Evolutionary conservation across 1,140 invertebrate species (phyloP), one percentile per base, ranked within the genome.

Genomic region (Sarcophaga bullata): DNA sequence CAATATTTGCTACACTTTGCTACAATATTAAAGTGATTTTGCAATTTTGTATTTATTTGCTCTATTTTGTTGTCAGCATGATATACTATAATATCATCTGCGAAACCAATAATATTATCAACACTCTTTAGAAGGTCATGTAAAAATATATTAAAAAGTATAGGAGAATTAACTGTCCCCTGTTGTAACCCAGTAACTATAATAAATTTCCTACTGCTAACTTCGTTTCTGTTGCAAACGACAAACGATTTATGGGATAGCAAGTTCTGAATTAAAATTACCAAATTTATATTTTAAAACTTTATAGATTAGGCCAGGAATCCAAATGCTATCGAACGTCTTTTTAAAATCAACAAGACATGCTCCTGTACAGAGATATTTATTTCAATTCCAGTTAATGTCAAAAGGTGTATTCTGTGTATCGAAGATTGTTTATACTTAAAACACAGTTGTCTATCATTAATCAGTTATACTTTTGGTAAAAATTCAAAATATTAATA

Each of bases 101-200:
- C 58, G 19, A 81, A 81, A 17, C 50, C 49, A 19, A 80, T 80
- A n/a, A 80, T 52, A 52, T 80, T 80, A 9, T 80, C 48, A 5
- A 80, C 52, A 13, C 47, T 49, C 15, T 49, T 7, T 19, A 80
- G 25, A 46, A 80, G 47, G 47, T 80, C 76, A 50, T 46, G 49
- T 52, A 80, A 47, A n/a, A n/a, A 81, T 72, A 72, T 72, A 15
- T 81, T 81, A 48, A 73, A 81, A 9, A 81, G 62, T 13, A 72
- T 81, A 13, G 81, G 81, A 10, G 62, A 8, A 72, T 73, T 73
- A 13, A 81, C 48, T 13, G 76, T 80, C 10, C 76, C 76, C 47
- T 80, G 76, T 47, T 80, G 76, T 17, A 80, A 7, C 10, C 80
- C 80, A 81, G 68, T 81, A 54, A 37, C 46, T n/a, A n/a, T n/a